Evolutionary conservation across 2,888 invertebrate species (phyloP).

Genomic region (Drosophila kambysellisi): DNA sequence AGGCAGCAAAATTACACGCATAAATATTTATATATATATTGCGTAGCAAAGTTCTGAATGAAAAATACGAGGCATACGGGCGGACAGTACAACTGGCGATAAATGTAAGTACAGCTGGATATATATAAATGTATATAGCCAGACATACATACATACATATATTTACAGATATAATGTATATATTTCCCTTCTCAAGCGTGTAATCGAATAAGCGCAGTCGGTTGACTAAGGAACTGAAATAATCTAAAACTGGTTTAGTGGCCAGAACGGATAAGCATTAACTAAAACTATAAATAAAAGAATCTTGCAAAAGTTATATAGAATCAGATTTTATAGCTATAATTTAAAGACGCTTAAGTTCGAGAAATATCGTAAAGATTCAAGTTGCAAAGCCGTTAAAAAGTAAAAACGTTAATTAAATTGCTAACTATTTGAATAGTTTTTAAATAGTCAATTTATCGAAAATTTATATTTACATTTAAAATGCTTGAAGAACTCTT

Average conservation of each 20-base stretch:
- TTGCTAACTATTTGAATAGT: neutral
- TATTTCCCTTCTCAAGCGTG: neutral
- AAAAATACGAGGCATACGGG: conserved; percentile 58
- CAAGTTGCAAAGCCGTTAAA: neutral
- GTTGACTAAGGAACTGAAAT: conserved; percentile 19
- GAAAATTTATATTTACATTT: neutral
- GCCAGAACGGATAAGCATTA: conserved; percentile 3
- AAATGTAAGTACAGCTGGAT: conserved; percentile 68
- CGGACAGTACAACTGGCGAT: conserved; percentile 58
- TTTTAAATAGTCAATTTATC: neutral
- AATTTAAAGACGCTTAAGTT: neutral
- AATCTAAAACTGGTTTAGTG: conserved; percentile 45
- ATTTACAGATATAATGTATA: neutral
- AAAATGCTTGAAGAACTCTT: neutral
- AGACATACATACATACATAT: neutral
- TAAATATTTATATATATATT: conserved; percentile 58
- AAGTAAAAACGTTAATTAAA: neutral
- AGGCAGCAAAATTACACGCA: conserved; percentile 69
- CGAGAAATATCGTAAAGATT: neutral
- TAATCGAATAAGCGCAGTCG: conserved; percentile 30
- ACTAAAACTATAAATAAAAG: conserved; percentile 3
- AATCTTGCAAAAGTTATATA: neutral
- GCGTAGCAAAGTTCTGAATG: conserved; percentile 78
- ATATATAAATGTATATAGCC: conserved; percentile 8
- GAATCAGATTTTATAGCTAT: neutral